Percentiles rank a stretch among this genome's conserved stretches.
These are phyloP conservation scores for Cairina moschata DNA, from an alignment of 2,113 vertebrate genomes.

Conservation along the genomic window DNA sequence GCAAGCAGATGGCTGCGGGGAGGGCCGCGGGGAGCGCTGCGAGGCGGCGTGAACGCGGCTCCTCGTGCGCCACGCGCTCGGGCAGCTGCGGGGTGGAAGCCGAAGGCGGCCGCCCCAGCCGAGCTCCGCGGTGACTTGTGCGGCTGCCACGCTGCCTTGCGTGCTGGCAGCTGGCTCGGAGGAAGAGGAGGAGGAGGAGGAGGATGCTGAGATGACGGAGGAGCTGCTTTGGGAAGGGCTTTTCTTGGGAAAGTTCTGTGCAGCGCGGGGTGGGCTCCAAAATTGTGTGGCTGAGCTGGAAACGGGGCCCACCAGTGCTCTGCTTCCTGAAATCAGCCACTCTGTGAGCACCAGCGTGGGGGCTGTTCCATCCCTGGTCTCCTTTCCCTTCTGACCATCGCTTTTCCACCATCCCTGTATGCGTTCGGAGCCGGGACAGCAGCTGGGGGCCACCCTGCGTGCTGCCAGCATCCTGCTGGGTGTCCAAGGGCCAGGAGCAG, in stretches of 20 bases:
- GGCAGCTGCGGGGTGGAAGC: not conserved
- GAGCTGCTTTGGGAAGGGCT: constrained; percentile 25
- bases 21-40: not conserved
- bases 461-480: not conserved
- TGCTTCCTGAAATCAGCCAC: not conserved
- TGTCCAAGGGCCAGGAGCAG: not conserved
- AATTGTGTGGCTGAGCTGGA: constrained; percentile 1
- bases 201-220: constrained; percentile 20
- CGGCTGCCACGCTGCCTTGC: not conserved
- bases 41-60: not conserved
- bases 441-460: not conserved
- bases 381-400: not conserved
- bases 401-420: not conserved
- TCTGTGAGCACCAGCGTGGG: rapidly evolving
- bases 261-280: not conserved
- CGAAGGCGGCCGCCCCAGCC: not conserved
- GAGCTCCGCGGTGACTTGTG: not conserved
- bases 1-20: constrained; percentile 10
- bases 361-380: not conserved
- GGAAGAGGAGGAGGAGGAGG: not conserved
- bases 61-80: not conserved
- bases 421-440: not conserved
- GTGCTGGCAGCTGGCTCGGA: not conserved
- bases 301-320: not conserved
- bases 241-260: constrained; percentile 35